Percentiles rank a stretch among this genome's conserved stretches.
Conservation (phyloP, 2,797 vertebrate genomes). For the Paguma larvata region DNA sequence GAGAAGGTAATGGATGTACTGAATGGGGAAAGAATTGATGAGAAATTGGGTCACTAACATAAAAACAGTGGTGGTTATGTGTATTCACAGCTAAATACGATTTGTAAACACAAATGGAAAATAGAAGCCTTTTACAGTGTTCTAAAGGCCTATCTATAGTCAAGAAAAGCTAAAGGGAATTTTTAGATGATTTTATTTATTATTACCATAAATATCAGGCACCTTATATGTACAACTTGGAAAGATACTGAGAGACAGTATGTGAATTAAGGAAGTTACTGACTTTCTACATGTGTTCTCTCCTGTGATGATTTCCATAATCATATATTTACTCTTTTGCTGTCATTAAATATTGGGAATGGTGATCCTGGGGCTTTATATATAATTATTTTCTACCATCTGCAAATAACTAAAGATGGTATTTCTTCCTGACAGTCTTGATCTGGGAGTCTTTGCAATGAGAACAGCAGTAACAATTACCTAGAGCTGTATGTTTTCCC, state of each 20-base stretch:
- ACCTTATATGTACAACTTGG: background rate
- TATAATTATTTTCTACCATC: slow-evolving; percentile 47
- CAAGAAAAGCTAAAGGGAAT: slow-evolving; percentile 24
- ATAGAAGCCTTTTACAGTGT: background rate
- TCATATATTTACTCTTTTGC: background rate
- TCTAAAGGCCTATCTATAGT: slow-evolving; percentile 8
- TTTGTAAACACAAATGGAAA: slow-evolving; percentile 30
- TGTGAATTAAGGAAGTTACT: slow-evolving; percentile 50
- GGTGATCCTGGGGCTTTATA: slow-evolving; percentile 1
- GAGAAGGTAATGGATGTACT: slow-evolving; percentile 92
- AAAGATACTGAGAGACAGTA: slow-evolving; percentile 24
- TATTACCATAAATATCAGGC: background rate
- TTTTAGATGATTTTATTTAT: slow-evolving; percentile 56
- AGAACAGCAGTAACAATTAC: slow-evolving; percentile 4
- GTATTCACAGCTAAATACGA: background rate
- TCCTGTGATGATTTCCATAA: background rate
- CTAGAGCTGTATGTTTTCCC: background rate
- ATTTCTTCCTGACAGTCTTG: slow-evolving; percentile 41
- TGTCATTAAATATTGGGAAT: slow-evolving; percentile 24
- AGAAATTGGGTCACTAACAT: background rate
- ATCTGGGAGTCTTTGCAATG: slow-evolving; percentile 23
- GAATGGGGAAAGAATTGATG: slow-evolving; percentile 11
- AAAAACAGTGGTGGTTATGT: background rate
- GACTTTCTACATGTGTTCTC: background rate
- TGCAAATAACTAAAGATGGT: slow-evolving; percentile 49